Evolutionary conservation across 2,113 vertebrate species (phyloP).

Genomic region (Petaurus breviceps): DNA sequence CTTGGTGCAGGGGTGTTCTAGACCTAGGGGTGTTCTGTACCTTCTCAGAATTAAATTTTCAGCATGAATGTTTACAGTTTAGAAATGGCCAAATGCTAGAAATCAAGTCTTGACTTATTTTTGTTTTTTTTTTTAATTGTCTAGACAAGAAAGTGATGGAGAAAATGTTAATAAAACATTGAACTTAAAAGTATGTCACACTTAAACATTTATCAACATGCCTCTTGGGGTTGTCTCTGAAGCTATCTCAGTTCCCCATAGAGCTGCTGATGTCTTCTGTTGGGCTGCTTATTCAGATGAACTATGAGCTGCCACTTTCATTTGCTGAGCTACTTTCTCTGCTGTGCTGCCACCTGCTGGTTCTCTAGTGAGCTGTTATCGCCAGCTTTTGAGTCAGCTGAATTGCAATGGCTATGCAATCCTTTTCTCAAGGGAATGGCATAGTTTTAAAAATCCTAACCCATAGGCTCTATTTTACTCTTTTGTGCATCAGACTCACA

Average conservation of each 20-base stretch:
- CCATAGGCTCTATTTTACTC: background rate
- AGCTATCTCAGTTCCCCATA: background rate
- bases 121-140: background rate
- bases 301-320: background rate
- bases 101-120: background rate
- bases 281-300: background rate
- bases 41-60: background rate
- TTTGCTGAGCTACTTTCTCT: background rate
- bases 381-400: background rate
- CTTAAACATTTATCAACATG: background rate
- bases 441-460: background rate
- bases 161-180: background rate
- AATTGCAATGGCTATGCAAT: background rate
- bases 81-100: background rate
- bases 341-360: background rate
- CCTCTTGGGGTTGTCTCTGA: background rate
- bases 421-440: background rate
- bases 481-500: background rate
- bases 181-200: background rate
- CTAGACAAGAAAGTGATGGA: background rate
- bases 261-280: background rate
- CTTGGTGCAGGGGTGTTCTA: background rate
- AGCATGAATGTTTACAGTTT: background rate
- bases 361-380: background rate
- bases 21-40: background rate